phyloP scores from a whole-genome alignment of 1,140 invertebrate species.

The Brachionus sp. region DNA sequence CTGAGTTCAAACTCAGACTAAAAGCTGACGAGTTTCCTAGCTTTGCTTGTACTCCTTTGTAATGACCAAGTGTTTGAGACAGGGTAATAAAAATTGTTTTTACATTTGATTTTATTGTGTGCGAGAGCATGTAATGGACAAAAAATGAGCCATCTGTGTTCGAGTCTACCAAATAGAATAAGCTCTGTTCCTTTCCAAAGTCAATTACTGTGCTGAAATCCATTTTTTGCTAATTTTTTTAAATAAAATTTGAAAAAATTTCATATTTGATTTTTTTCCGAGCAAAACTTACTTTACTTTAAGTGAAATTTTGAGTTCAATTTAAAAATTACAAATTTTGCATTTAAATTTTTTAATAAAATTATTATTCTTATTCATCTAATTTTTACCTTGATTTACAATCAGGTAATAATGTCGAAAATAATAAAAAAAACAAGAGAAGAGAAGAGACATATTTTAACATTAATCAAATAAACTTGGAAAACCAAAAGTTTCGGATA shows the following conservation, averaged over 20 bases:
- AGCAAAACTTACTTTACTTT: background rate
- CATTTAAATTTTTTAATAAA: too few relatives aligned
- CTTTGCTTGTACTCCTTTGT: conserved; percentile 38
- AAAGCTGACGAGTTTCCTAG: background rate
- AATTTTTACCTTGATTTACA: background rate
- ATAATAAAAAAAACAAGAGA: background rate
- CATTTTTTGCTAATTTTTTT: background rate
- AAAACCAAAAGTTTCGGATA: too few relatives aligned
- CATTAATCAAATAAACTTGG: too few relatives aligned
- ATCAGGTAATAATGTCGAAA: background rate
- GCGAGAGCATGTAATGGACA: background rate
- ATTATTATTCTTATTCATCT: too few relatives aligned
- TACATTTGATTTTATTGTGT: background rate
- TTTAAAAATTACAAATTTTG: too few relatives aligned
- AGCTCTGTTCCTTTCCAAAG: background rate
- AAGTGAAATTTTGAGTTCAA: too few relatives aligned
- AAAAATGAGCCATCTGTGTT: conserved; percentile 25
- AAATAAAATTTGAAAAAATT: background rate
- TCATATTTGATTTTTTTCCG: background rate
- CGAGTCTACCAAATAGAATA: background rate
- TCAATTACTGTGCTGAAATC: conserved; percentile 2
- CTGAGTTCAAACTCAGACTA: background rate
- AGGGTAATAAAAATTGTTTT: conserved; percentile 12
- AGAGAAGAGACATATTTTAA: too few relatives aligned
- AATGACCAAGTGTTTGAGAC: conserved; percentile 28